phyloP scores from a whole-genome alignment of 2,113 vertebrate species.

The Paramormyrops kingsleyae region DNA sequence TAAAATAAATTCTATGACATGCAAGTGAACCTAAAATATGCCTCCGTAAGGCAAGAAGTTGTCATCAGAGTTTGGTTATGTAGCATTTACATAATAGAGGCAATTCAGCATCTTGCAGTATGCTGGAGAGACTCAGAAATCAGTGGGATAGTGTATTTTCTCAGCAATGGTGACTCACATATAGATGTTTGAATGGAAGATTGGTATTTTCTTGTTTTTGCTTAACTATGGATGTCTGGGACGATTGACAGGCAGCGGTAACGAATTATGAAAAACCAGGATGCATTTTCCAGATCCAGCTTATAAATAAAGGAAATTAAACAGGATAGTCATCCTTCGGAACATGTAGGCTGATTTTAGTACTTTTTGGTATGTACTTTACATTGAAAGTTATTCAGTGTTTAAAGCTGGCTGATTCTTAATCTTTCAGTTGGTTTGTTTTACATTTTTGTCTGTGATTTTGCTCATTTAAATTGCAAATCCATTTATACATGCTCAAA shows the following conservation, averaged over 20 bases:
- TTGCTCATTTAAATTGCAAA: not conserved
- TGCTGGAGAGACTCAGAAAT: not conserved
- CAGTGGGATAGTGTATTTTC: not conserved
- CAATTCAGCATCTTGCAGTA: not conserved
- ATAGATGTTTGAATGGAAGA: constrained; percentile 16
- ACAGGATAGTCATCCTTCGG: not conserved
- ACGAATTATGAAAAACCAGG: not conserved
- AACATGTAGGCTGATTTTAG: not conserved
- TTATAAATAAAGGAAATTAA: not conserved
- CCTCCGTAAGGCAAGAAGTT: not conserved
- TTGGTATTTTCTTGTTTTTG: constrained; percentile 22
- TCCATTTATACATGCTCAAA: not conserved
- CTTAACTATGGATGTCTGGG: not conserved
- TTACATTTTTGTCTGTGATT: not conserved
- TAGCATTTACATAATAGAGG: constrained; percentile 19
- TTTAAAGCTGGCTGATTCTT: not conserved
- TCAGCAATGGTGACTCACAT: constrained; percentile 19
- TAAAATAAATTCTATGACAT: constrained; percentile 8
- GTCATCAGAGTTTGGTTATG: constrained; percentile 15
- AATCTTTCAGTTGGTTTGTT: not conserved
- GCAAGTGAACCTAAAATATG: not conserved
- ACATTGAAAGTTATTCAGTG: not conserved
- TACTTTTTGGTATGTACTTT: not conserved
- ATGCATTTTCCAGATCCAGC: not conserved
- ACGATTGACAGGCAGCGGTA: not conserved